These are phyloP conservation scores for Formicarius rufipectus DNA, from an alignment of 2,113 vertebrate species.

Conservation along the genomic window DNA sequence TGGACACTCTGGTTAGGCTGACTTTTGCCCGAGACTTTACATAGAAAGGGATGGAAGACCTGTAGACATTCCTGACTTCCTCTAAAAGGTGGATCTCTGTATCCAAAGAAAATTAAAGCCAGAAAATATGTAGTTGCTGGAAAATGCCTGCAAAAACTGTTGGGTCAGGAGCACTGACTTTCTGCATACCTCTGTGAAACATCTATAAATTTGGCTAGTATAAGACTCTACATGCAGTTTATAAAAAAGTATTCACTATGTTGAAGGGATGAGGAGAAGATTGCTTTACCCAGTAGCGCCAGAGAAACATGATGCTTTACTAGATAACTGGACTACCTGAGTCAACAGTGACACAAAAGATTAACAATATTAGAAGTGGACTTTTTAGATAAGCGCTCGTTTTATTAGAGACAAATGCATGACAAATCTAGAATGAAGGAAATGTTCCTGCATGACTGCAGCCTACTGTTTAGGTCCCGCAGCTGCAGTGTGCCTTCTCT, in stretches of 20 bases:
- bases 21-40: not conserved
- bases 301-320: not conserved
- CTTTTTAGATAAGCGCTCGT: not conserved
- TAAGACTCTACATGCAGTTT: not conserved
- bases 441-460: not conserved
- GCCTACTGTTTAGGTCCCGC: not conserved
- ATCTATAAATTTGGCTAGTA: not conserved
- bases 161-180: not conserved
- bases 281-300: not conserved
- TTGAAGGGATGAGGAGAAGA: not conserved
- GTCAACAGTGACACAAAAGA: not conserved
- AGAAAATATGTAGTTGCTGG: not conserved
- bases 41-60: not conserved
- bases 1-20: conserved; percentile 1
- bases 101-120: not conserved
- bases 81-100: not conserved
- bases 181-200: not conserved
- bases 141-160: not conserved
- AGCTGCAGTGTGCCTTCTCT: not conserved
- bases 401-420: not conserved
- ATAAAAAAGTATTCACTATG: not conserved
- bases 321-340: not conserved
- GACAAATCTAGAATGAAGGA: not conserved
- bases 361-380: not conserved
- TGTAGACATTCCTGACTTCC: not conserved